Evolutionary conservation across 1,140 invertebrate species (phyloP).

Genomic region (Bombus affinis): DNA sequence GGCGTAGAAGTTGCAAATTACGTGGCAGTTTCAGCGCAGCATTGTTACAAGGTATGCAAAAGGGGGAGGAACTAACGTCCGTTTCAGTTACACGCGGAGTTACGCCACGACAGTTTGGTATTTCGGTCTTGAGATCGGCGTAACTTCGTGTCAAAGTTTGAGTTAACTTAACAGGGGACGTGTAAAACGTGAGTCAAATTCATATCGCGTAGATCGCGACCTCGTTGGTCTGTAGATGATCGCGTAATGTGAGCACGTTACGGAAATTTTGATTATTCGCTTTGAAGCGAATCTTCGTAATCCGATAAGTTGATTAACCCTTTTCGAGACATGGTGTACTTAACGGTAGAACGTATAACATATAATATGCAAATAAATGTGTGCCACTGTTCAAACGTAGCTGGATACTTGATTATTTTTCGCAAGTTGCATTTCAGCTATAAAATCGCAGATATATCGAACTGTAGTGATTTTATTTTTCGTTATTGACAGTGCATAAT

Average conservation of each 20-base stretch:
- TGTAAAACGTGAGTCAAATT: conserved; percentile 43
- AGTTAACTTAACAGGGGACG: conserved; percentile 12
- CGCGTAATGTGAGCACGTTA: not conserved
- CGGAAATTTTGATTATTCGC: not conserved
- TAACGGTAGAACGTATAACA: too few relatives aligned
- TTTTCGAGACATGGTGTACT: too few relatives aligned
- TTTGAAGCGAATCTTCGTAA: not conserved
- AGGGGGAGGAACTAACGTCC: conserved; percentile 24
- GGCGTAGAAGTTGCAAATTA: conserved; percentile 47
- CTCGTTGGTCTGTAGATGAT: not conserved
- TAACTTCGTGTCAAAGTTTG: conserved; percentile 42
- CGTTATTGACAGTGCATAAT: too few relatives aligned
- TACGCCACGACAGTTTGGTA: conserved; percentile 40
- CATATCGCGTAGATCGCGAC: conserved; percentile 4
- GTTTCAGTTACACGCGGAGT: conserved; percentile 42
- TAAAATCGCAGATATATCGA: too few relatives aligned
- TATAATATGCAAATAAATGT: too few relatives aligned
- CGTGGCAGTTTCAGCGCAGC: conserved; percentile 43
- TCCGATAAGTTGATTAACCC: not conserved
- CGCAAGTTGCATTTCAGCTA: too few relatives aligned
- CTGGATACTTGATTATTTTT: too few relatives aligned
- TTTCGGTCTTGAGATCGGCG: conserved; percentile 41
- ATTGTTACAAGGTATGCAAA: conserved; percentile 43
- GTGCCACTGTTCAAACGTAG: too few relatives aligned
- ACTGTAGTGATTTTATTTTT: too few relatives aligned